phyloP scores from a whole-genome alignment of 2,888 invertebrate species.

The Epinotia ramella region DNA sequence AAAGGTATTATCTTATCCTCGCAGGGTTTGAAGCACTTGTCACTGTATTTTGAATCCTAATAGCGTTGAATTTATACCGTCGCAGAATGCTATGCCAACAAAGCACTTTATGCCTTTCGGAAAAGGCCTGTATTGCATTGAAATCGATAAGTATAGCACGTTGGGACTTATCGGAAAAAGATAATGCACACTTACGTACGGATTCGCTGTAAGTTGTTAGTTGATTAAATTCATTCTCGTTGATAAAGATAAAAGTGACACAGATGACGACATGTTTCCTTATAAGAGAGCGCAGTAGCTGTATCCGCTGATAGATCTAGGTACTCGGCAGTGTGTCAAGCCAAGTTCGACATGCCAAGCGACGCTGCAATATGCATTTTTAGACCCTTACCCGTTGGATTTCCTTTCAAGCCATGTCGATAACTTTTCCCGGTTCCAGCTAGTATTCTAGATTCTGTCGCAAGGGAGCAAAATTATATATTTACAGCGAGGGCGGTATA shows the following conservation, averaged over 20 bases:
- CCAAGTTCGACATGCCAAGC: too few relatives aligned
- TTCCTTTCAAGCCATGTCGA: too few relatives aligned
- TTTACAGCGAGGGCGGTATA: too few relatives aligned
- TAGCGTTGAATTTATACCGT: neutral
- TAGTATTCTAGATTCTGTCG: too few relatives aligned
- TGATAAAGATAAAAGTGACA: constrained; percentile 16
- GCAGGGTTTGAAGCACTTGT: neutral
- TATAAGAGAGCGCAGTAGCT: constrained; percentile 7
- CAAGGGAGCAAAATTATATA: too few relatives aligned
- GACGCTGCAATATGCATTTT: too few relatives aligned
- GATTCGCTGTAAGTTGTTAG: neutral
- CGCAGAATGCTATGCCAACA: neutral
- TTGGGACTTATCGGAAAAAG: constrained; percentile 29
- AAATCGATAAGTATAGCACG: neutral
- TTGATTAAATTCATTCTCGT: neutral
- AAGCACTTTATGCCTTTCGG: constrained; percentile 8
- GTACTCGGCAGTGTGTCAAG: neutral
- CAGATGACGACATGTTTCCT: constrained; percentile 4
- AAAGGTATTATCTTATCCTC: constrained; percentile 26
- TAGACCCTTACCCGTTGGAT: too few relatives aligned
- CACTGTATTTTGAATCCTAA: constrained; percentile 8
- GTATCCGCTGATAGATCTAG: neutral
- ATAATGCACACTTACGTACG: constrained; percentile 29
- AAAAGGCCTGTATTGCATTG: constrained; percentile 12
- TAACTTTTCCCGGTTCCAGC: too few relatives aligned